phyloP scores from a whole-genome alignment of 2,113 vertebrate genomes.

The Neofelis nebulosa region DNA sequence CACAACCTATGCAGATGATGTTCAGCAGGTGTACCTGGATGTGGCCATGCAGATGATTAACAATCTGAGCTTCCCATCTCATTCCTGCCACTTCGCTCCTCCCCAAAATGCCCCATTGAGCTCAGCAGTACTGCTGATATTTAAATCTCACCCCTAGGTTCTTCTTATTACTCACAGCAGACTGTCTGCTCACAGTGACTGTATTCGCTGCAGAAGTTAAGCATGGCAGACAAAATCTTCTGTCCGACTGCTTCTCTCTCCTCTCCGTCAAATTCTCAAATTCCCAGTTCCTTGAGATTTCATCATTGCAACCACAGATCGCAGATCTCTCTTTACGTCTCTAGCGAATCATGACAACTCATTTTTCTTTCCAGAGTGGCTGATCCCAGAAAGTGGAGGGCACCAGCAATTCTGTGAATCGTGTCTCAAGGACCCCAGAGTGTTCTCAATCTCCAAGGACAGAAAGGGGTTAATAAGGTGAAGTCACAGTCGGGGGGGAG shows the following conservation, averaged over 20 bases:
- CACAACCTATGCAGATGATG: background rate
- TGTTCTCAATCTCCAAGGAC: background rate
- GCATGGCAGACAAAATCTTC: background rate
- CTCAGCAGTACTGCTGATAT: background rate
- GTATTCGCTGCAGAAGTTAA: background rate
- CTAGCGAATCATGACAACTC: background rate
- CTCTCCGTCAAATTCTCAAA: background rate
- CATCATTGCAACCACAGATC: background rate
- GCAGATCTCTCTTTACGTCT: background rate
- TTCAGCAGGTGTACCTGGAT: too few relatives aligned
- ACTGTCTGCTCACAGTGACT: background rate
- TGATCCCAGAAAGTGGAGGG: background rate
- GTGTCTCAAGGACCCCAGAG: background rate
- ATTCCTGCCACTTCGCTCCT: background rate
- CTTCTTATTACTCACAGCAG: background rate
- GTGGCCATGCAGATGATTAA: background rate
- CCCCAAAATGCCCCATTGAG: background rate
- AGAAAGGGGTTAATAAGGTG: background rate
- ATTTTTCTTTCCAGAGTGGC: background rate
- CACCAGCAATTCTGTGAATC: background rate
- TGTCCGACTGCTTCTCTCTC: background rate
- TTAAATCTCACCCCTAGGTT: background rate
- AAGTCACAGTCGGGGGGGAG: too few relatives aligned
- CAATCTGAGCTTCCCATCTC: background rate
- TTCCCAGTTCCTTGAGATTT: background rate